Conservation (phyloP, 2,888 invertebrate genomes). For the Cheilosia grossa region DNA sequence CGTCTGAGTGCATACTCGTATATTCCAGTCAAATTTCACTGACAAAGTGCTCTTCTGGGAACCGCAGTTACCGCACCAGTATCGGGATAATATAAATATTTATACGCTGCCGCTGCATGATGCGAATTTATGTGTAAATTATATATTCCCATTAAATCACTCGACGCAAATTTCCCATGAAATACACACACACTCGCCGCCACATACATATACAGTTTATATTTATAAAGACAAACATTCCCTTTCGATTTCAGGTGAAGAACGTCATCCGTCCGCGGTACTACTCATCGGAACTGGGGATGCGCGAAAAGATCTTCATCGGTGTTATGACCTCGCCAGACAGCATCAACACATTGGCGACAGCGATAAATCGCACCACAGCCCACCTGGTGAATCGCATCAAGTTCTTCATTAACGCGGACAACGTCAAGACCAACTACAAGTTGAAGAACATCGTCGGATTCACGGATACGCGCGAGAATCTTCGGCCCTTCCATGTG, state of each 20-base stretch:
- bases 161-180: slow-evolving; percentile 16
- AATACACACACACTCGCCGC: background rate
- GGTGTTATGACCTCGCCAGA: slow-evolving; percentile 92
- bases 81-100: slow-evolving; percentile 45
- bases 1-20: background rate
- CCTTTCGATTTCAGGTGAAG: slow-evolving; percentile 82
- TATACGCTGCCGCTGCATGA: background rate
- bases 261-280: slow-evolving; percentile 93
- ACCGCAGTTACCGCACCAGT: slow-evolving; percentile 9
- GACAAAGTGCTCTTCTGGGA: slow-evolving; percentile 6
- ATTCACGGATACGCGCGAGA: slow-evolving; percentile 91
- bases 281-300: slow-evolving; percentile 97
- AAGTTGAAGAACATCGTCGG: slow-evolving; percentile 90
- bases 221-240: slow-evolving; percentile 39
- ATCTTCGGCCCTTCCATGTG: slow-evolving; percentile 93
- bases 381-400: slow-evolving; percentile 92
- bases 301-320: slow-evolving; percentile 93
- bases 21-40: slow-evolving; percentile 12
- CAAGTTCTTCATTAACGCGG: slow-evolving; percentile 90
- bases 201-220: slow-evolving; percentile 10
- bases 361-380: slow-evolving; percentile 95
- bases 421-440: slow-evolving; percentile 84
- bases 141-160: slow-evolving; percentile 36
- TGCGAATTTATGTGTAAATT: slow-evolving; percentile 14
- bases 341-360: slow-evolving; percentile 88